Evolutionary conservation across 2,797 vertebrate genomes (phyloP), one percentile per base, ranked within the genome.

Genomic region (Xenentodon cancila): DNA sequence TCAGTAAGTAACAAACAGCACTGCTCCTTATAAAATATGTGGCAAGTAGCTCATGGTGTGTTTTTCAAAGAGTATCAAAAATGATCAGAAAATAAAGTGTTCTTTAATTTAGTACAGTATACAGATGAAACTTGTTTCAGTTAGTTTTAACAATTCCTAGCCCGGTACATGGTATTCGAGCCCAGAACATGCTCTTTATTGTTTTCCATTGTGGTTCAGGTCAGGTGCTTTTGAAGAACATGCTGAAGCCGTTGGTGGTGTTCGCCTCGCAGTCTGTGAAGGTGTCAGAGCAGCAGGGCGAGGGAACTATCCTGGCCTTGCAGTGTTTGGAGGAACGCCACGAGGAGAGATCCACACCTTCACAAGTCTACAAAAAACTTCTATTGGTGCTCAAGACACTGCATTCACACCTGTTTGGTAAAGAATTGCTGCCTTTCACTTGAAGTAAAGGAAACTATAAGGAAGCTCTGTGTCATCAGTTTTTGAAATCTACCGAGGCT

Each of bases 311-410:
- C 44, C 65, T 99, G 49, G 86, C 80, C 21, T 91, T 99, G 46
- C 89, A 94, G 57, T 81, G 87, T 16, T 2, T 87, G 62, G 83
- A 91, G 60, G 81, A 89, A 59, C 88, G 84, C 42, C 51, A 68
- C 0, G 67, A 86, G 43, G 93, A 95, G 9, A 90, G 92, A 57
- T 91, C 92, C 0, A 84, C 92, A 18, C 97, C 97, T 1, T 71
- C 91, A 42, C 94, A 96, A 65, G 95, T 96, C 73, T 99, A 97
- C 87, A 68, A 64, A 56, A 97, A 97, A 87, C 87, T 98, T 64
- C 93, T 80, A 34, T 74, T 94, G 50, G 84, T 98, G 53, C 91
- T 99, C 53, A 92, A 91, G 85, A 92, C 92, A 0, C 92, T 99
- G 21, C 94, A 97, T 80, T 88, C 80, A 55, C 84, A 96, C 18